A percentile compares a stretch with the other conserved stretches of the same genome.
phyloP scores from a whole-genome alignment of 1,140 invertebrate genomes.

The Wasmannia auropunctata region DNA sequence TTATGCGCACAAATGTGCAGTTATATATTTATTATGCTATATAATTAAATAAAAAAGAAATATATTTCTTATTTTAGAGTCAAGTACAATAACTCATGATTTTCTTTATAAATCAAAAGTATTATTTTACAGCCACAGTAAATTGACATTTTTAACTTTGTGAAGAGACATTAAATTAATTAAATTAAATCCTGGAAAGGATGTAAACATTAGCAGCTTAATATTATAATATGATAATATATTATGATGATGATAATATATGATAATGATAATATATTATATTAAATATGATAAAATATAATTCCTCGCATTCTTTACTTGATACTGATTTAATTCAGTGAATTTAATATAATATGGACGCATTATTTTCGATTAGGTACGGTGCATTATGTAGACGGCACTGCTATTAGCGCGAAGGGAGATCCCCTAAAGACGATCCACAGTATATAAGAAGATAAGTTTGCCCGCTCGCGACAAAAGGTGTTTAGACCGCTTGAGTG shows the following conservation, averaged over 20 bases:
- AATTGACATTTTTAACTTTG: conserved; percentile 1
- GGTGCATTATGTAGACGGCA: conserved; percentile 4
- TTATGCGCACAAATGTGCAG: not conserved
- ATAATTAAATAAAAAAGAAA: not conserved
- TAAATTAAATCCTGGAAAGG: not conserved
- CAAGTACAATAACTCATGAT: not conserved
- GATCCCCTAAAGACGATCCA: not conserved
- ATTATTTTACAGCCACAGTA: not conserved
- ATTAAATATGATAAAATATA: not conserved
- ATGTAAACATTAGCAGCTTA: not conserved
- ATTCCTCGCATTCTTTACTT: not conserved
- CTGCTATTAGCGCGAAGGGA: not conserved
- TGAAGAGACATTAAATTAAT: not conserved
- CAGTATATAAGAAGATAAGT: conserved; percentile 51
- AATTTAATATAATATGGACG: not conserved
- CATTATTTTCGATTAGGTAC: not conserved
- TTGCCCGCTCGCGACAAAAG: conserved; percentile 15
- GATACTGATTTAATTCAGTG: not conserved
- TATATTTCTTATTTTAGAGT: not conserved
- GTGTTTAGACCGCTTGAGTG: not conserved
- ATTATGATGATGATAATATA: too few species aligned
- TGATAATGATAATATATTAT: too few species aligned
- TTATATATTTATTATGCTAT: not conserved
- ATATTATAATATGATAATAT: too few species aligned
- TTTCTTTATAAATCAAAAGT: not conserved